These are phyloP conservation scores for Coleophora deauratella DNA, from an alignment of 2,888 invertebrate genomes.

Conservation along the genomic window DNA sequence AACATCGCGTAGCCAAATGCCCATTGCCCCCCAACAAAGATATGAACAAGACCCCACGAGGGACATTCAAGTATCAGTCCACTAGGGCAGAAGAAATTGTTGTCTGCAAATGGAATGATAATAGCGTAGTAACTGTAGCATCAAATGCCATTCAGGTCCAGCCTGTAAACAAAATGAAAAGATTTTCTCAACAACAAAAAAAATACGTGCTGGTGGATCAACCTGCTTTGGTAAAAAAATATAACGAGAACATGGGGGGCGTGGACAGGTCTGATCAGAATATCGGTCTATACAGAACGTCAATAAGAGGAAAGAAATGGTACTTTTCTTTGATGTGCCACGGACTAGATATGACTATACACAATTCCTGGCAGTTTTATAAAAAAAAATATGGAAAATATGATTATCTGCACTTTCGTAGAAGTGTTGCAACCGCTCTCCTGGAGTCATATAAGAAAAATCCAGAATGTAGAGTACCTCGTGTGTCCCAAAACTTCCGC, in stretches of 20 bases:
- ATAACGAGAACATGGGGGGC: conserved; percentile 3
- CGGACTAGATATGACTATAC: background rate
- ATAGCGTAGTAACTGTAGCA: conserved; percentile 1
- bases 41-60: background rate
- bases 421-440: background rate
- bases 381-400: background rate
- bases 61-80: background rate
- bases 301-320: conserved; percentile 1
- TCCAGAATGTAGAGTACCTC: background rate
- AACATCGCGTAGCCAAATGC: background rate
- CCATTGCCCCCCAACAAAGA: background rate
- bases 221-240: conserved; percentile 1
- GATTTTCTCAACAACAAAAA: conserved; percentile 2
- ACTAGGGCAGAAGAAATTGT: background rate
- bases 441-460: background rate
- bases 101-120: background rate
- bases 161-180: conserved; percentile 1
- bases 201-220: conserved; percentile 2
- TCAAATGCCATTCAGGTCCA: background rate
- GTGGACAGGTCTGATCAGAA: conserved; percentile 3
- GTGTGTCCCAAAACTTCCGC: background rate
- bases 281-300: conserved; percentile 1
- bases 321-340: conserved; percentile 1
- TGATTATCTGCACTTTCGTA: background rate
- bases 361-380: conserved; percentile 2